Evolutionary conservation across 2,888 invertebrate species (phyloP).

Genomic region (Epinotia ramella): DNA sequence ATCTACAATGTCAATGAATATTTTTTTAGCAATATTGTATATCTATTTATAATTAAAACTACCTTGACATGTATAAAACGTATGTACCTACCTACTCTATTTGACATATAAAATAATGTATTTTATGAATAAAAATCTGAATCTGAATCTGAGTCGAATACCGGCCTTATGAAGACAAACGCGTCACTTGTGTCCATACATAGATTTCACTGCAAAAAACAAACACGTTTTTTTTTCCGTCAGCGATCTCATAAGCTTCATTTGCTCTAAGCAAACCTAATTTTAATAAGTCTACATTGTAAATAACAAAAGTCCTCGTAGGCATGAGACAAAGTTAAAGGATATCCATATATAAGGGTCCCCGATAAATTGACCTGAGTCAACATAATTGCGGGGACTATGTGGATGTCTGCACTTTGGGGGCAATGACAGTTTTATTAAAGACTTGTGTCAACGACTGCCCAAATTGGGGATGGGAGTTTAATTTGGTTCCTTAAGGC

Average conservation of each 20-base stretch:
- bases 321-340: conserved; percentile 32
- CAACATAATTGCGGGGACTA: conserved; percentile 46
- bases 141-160: no score
- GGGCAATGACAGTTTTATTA: conserved; percentile 43
- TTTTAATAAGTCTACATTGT: neutral
- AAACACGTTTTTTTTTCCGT: no score
- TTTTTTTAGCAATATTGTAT: no score
- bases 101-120: no score
- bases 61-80: no score
- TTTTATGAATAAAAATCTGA: no score
- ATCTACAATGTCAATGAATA: no score
- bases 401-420: conserved; percentile 31
- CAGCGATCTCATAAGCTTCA: no score
- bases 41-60: no score
- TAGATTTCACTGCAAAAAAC: neutral
- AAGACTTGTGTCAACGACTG: conserved; percentile 26
- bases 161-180: no score
- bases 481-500: conserved; percentile 21
- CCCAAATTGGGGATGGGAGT: conserved; percentile 6
- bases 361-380: conserved; percentile 53
- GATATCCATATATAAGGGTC: conserved; percentile 45
- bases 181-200: no score
- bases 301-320: neutral
- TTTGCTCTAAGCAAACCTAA: neutral
- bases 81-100: no score